Conservation (phyloP, 2,888 invertebrate species). For the Aphodius granarius region DNA sequence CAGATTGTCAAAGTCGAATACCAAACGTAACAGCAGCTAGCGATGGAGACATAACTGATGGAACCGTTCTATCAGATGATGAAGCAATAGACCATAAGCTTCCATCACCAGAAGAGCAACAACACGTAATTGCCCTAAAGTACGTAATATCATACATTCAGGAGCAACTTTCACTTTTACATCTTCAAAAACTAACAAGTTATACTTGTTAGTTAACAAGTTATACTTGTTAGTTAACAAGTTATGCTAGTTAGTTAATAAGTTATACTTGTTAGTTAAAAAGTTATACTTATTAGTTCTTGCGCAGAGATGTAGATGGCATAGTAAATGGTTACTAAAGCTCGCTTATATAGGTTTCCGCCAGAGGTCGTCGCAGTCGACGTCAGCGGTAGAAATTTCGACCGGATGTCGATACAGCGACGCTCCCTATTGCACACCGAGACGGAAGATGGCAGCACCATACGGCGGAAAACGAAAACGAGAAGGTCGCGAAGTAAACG, state of each 20-base stretch:
- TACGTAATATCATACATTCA: no score
- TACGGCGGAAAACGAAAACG: slow-evolving; percentile 71
- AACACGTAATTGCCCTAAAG: slow-evolving; percentile 81
- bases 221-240: no score
- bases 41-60: slow-evolving; percentile 57
- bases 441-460: slow-evolving; percentile 46
- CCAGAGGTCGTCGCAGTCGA: slow-evolving; percentile 88
- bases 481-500: slow-evolving; percentile 80
- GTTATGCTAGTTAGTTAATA: no score
- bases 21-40: slow-evolving; percentile 47
- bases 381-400: slow-evolving; percentile 84
- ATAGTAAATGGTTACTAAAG: neutral
- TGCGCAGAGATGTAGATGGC: slow-evolving; percentile 7
- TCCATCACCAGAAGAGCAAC: slow-evolving; percentile 86
- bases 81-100: slow-evolving; percentile 82
- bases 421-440: slow-evolving; percentile 74
- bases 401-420: slow-evolving; percentile 84
- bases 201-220: no score
- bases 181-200: no score
- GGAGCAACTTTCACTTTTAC: no score
- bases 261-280: no score
- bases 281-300: no score
- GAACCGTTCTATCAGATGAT: slow-evolving; percentile 60
- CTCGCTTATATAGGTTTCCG: slow-evolving; percentile 69
- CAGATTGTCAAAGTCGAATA: slow-evolving; percentile 77